These are phyloP conservation scores for Falco peregrinus DNA, from an alignment of 2,797 vertebrate species.

Conservation along the genomic window DNA sequence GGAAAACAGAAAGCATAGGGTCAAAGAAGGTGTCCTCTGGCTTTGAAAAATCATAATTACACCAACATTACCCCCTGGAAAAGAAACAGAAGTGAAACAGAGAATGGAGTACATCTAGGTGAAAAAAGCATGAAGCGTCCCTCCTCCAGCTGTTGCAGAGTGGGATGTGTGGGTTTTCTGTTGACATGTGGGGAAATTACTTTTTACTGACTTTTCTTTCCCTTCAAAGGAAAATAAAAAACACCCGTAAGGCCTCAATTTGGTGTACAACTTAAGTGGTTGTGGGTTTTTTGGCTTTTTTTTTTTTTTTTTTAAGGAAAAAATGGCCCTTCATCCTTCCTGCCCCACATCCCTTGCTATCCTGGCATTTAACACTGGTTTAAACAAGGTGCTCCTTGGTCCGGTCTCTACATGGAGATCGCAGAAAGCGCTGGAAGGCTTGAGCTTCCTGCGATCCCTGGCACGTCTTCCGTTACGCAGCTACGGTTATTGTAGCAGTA, in stretches of 20 bases:
- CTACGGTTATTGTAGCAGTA: constrained; percentile 64
- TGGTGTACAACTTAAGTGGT: background rate
- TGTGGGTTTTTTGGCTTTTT: background rate
- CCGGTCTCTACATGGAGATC: background rate
- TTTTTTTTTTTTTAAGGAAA: background rate
- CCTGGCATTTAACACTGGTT: background rate
- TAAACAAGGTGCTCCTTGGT: constrained; percentile 50
- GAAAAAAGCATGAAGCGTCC: background rate
- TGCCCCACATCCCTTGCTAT: background rate
- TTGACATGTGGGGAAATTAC: background rate
- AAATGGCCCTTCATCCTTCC: background rate
- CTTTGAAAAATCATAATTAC: background rate
- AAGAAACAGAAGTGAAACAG: background rate
- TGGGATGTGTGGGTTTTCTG: background rate
- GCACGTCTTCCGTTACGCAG: constrained; percentile 61
- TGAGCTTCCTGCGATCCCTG: constrained; percentile 64
- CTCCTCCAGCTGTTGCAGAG: background rate
- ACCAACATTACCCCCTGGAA: background rate
- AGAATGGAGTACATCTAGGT: background rate
- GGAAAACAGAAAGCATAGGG: background rate
- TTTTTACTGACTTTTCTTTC: background rate
- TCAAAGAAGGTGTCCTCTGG: background rate
- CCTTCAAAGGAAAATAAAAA: background rate
- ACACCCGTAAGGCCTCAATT: background rate
- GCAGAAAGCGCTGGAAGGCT: constrained; percentile 63